Percentiles rank a stretch among this genome's conserved stretches.
Conservation (phyloP, 2,888 invertebrate species). For the Panopea generosa region DNA sequence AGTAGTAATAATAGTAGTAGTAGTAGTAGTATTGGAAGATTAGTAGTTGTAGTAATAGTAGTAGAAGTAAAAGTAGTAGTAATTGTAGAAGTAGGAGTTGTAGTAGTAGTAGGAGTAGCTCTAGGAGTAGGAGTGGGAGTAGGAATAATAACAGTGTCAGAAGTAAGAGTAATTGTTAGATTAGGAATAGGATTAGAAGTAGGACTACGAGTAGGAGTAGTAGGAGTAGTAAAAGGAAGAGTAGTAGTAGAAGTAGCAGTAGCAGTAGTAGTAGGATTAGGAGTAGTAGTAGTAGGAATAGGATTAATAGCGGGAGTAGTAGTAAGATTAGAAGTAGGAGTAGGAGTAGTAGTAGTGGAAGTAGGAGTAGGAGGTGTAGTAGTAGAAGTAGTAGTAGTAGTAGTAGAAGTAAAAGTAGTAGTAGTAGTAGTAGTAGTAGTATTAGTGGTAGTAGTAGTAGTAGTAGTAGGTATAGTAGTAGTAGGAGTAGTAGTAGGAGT, state of each 20-base stretch:
- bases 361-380: neutral
- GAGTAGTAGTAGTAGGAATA: too few species aligned
- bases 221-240: too few species aligned
- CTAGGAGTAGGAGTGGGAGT: neutral
- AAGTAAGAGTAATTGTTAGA: neutral
- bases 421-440: slow-evolving; percentile 10
- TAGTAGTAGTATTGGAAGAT: too few species aligned
- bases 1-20: too few species aligned
- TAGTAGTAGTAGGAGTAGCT: neutral
- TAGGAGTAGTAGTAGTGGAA: slow-evolving; percentile 3
- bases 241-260: slow-evolving; percentile 1
- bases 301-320: too few species aligned
- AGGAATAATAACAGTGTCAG: neutral
- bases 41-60: too few species aligned
- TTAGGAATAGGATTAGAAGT: too few species aligned
- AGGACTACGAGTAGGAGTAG: too few species aligned
- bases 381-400: slow-evolving; percentile 7
- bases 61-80: too few species aligned
- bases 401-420: slow-evolving; percentile 3
- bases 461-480: slow-evolving; percentile 1
- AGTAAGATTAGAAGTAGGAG: neutral
- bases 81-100: too few species aligned
- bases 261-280: too few species aligned
- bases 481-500: neutral
- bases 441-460: slow-evolving; percentile 4